Base-by-base conservation (phyloP, 2,888 invertebrate genomes). In the Pilophorus perplexus region DNA sequence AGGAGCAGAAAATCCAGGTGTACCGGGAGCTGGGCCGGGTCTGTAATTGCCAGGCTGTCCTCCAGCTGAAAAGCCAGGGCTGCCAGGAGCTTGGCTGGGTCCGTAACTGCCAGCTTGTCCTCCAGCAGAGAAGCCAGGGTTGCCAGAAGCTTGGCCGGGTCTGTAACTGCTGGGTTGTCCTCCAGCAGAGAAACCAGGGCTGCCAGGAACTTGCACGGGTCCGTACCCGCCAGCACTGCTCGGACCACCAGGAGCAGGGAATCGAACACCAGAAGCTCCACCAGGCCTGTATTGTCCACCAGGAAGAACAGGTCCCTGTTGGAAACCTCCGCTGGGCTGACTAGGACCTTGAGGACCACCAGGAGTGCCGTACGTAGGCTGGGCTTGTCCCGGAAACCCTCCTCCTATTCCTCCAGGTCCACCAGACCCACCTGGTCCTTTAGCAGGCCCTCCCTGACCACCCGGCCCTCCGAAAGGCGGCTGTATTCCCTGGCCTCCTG, bases 11-110 rank as follows among this genome's bases (percentile, higher is more conserved):
- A 14, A 4, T 16, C 55, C 55, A 46, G 55, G 37, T n/a, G 18
- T 20, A 20, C 38, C 38, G 12, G 57, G 5, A 38, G 14, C 20
- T 12, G 64, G 44, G 72, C 74, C 71, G 68, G 72, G 74, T 72
- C 72, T 66, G 69, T 73, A 73, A 68, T 33, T 33, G 33, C 33
- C 71, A 71, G 70, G 71, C n/a, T n/a, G 22, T 23, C 54, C 71
- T 71, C 73, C 67, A 44, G 38, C 67, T 37, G 64, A 42, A 60
- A 54, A 60, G 28, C 71, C 68, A 16, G 66, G 73, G 73, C 33
- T 68, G 14, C 72, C 70, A 33, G 44, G 44, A 33, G 44, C 59
- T 33, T 33, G 33, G 33, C 6, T 8, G 12, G 44, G 37, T 33
- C n/a, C 70, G 72, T n/a, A 59, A 25, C 40, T 42, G n/a, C 46